phyloP scores from a whole-genome alignment of 2,113 vertebrate genomes.

The Oryctolagus cuniculus region DNA sequence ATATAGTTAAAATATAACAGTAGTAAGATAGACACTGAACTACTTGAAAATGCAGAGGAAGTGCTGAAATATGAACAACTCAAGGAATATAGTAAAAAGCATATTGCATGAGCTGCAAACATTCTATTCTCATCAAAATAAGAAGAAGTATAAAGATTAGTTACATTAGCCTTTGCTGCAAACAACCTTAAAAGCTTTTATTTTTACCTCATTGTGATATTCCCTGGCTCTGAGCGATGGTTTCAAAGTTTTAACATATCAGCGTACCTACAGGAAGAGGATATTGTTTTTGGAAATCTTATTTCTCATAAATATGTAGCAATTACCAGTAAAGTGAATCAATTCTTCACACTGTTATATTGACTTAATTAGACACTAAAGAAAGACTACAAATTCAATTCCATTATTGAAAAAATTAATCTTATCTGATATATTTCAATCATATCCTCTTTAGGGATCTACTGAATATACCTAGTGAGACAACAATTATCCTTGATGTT shows the following conservation, averaged over 20 bases:
- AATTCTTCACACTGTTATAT: constrained; percentile 61
- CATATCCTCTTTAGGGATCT: constrained; percentile 58
- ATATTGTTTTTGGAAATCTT: constrained; percentile 70
- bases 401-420: constrained; percentile 74
- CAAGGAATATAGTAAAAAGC: constrained; percentile 64
- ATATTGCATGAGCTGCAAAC: neutral
- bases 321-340: constrained; percentile 78
- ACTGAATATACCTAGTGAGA: constrained; percentile 57
- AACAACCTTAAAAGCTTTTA: constrained; percentile 65
- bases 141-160: constrained; percentile 50
- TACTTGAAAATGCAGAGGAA: constrained; percentile 62
- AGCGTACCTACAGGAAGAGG: constrained; percentile 73
- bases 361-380: constrained; percentile 71
- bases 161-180: constrained; percentile 57
- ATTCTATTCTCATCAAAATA: constrained; percentile 58
- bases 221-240: constrained; percentile 57
- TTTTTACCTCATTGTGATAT: constrained; percentile 61
- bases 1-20: constrained; percentile 66
- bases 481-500: constrained; percentile 66
- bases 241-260: constrained; percentile 64
- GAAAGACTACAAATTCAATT: constrained; percentile 64
- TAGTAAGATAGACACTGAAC: constrained; percentile 46
- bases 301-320: constrained; percentile 75
- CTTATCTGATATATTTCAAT: constrained; percentile 64
- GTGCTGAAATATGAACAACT: constrained; percentile 50